Conservation (phyloP, 2,797 vertebrate species). For the Lepidocolaptes lacrymiger region DNA sequence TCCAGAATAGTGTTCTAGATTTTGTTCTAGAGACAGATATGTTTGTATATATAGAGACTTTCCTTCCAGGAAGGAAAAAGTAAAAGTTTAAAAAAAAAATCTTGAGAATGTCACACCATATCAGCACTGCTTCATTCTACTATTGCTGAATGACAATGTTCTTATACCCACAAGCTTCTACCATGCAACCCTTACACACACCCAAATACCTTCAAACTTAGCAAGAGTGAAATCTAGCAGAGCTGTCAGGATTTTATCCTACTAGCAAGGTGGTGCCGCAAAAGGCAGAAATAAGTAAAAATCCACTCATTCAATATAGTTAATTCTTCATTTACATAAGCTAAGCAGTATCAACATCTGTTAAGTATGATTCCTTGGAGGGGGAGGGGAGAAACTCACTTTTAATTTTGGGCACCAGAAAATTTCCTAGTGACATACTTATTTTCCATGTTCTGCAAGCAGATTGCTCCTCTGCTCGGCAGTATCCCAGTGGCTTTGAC, state of each 20-base stretch:
- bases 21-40: background rate
- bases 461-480: background rate
- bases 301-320: background rate
- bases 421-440: background rate
- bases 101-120: background rate
- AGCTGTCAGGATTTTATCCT: background rate
- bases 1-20: background rate
- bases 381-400: rapidly evolving
- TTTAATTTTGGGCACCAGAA: background rate
- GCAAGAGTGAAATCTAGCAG: background rate
- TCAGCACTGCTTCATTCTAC: background rate
- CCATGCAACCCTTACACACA: background rate
- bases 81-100: background rate
- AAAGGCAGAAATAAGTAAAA: background rate
- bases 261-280: background rate
- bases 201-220: background rate
- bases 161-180: background rate
- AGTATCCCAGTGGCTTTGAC: background rate
- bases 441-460: background rate
- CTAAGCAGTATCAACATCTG: background rate
- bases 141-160: background rate
- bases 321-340: background rate
- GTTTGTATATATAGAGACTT: background rate
- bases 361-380: background rate
- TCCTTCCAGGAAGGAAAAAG: background rate